These are phyloP conservation scores for Eristalinus aeneus DNA, from an alignment of 2,888 invertebrate species.

Conservation along the genomic window DNA sequence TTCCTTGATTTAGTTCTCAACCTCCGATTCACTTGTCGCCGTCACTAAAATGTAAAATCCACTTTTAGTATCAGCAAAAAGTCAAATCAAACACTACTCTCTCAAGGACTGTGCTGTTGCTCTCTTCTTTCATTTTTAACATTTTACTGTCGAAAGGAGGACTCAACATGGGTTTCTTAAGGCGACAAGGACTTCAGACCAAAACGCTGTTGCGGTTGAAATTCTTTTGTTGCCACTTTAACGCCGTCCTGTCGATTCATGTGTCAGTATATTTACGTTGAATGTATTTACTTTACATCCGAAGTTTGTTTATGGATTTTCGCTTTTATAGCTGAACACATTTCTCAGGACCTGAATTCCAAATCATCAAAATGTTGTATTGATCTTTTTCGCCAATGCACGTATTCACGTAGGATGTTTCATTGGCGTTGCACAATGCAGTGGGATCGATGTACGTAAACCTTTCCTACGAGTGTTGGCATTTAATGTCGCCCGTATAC, in stretches of 20 bases:
- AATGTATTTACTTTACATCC: constrained; percentile 46
- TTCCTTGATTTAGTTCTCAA: constrained; percentile 29
- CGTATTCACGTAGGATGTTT: neutral
- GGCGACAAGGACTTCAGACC: constrained; percentile 36
- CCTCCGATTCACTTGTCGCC: constrained; percentile 58
- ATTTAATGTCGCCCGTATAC: constrained; percentile 31
- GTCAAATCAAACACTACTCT: constrained; percentile 46
- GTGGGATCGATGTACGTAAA: neutral
- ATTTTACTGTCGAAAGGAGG: constrained; percentile 48
- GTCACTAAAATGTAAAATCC: constrained; percentile 36
- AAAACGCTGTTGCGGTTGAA: constrained; percentile 38
- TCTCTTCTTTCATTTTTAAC: constrained; percentile 45
- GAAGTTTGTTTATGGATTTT: constrained; percentile 64
- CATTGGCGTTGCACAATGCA: constrained; percentile 8
- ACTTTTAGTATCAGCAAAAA: constrained; percentile 37
- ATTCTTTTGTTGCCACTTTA: constrained; percentile 62
- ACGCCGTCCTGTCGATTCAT: constrained; percentile 32
- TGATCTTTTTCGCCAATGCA: constrained; percentile 21
- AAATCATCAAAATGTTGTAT: constrained; percentile 50
- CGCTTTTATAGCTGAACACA: constrained; percentile 48
- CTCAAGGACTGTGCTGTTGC: constrained; percentile 39
- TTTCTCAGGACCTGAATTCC: constrained; percentile 31
- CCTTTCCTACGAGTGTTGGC: constrained; percentile 26
- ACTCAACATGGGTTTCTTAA: constrained; percentile 37
- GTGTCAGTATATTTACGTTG: constrained; percentile 16